These are phyloP conservation scores for Drosophila ercepeae DNA, from an alignment of 1,140 invertebrate genomes.

Conservation along the genomic window DNA sequence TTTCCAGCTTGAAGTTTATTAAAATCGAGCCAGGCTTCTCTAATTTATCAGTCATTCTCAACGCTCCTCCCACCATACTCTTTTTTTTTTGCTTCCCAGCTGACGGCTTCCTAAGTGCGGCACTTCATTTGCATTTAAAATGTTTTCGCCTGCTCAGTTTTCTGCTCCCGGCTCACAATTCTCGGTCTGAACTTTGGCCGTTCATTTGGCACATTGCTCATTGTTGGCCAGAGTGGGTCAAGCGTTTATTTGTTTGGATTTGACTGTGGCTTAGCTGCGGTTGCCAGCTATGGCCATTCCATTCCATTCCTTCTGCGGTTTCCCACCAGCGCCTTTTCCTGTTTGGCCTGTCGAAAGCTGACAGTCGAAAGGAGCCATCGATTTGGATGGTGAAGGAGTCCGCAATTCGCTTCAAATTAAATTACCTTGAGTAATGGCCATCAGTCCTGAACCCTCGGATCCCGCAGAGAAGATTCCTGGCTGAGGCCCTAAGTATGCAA, in stretches of 20 bases:
- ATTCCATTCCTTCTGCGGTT: slow-evolving; percentile 34
- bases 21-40: slow-evolving; percentile 53
- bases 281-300: slow-evolving; percentile 28
- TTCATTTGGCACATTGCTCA: slow-evolving; percentile 79
- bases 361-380: slow-evolving; percentile 25
- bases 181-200: slow-evolving; percentile 65
- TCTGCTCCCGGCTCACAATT: neutral
- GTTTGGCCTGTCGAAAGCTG: slow-evolving; percentile 2
- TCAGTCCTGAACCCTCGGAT: slow-evolving; percentile 3
- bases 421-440: slow-evolving; percentile 60
- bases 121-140: slow-evolving; percentile 82
- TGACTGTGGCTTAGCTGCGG: slow-evolving; percentile 9
- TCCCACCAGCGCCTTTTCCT: neutral
- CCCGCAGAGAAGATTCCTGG: slow-evolving; percentile 15
- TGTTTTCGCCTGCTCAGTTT: slow-evolving; percentile 70
- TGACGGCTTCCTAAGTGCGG: slow-evolving; percentile 68
- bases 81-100: slow-evolving; percentile 34
- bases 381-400: slow-evolving; percentile 17
- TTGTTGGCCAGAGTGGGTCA: slow-evolving; percentile 66
- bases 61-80: slow-evolving; percentile 7
- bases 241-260: slow-evolving; percentile 53
- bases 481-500: slow-evolving; percentile 60
- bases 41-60: slow-evolving; percentile 68
- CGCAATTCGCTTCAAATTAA: slow-evolving; percentile 36
- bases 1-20: slow-evolving; percentile 58